phyloP scores from a whole-genome alignment of 2,113 vertebrate genomes.

The Progne subis region DNA sequence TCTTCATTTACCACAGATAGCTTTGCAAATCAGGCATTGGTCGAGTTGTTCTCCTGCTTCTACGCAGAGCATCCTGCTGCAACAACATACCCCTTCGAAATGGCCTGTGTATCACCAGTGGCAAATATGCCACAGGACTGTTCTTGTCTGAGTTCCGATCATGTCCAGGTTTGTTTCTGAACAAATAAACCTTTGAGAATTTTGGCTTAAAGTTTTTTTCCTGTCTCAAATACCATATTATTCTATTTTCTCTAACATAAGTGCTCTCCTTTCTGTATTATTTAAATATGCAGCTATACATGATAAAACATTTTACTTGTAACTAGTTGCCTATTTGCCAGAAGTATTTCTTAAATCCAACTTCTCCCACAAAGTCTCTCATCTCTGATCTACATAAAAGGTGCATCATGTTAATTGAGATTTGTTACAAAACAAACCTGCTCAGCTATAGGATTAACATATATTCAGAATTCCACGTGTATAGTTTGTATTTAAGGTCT shows the following conservation, averaged over 20 bases:
- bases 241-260: background rate
- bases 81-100: background rate
- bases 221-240: background rate
- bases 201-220: background rate
- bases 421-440: background rate
- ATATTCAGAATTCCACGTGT: background rate
- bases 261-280: background rate
- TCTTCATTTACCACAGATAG: background rate
- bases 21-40: background rate
- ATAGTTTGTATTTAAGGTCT: conserved; percentile 6
- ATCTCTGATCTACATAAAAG: background rate
- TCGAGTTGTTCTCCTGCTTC: background rate
- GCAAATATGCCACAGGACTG: background rate
- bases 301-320: background rate
- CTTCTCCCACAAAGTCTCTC: background rate
- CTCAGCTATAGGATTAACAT: background rate
- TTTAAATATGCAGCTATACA: background rate
- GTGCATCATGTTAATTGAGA: background rate
- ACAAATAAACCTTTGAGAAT: background rate
- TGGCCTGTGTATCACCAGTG: background rate
- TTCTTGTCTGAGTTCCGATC: background rate
- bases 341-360: background rate
- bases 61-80: background rate
- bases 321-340: background rate
- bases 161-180: background rate